Evolutionary conservation across 1,140 invertebrate species (phyloP), one percentile per base, ranked within the genome.

Genomic region (Drosophila subpulchrella): DNA sequence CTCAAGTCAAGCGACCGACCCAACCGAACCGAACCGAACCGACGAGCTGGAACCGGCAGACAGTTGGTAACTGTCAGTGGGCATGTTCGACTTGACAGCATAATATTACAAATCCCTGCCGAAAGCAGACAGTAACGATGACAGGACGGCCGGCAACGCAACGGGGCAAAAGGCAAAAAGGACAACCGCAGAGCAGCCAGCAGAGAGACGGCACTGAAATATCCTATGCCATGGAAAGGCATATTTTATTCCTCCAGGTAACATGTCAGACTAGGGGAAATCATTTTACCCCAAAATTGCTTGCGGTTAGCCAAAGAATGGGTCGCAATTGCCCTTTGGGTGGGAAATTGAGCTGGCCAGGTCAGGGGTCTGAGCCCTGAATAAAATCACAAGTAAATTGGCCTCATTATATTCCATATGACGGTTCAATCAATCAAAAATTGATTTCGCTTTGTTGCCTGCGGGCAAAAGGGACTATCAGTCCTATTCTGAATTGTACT

Each of bases 21-120:
- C 7, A 50, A 44, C 15, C 24, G n/a, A 34, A 32, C 30, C 1
- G 30, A 34, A 51, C 30, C 81, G 57, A 72, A 77, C 65, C 66
- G 73, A 58, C 66, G 73, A 61, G 60, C 61, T 63, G 60, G 60
- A 63, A 75, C 61, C 78, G 73, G 66, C 62, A 80, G 81, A 81
- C 82, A 85, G 78, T 85, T 81, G 81, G 63, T 85, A 85, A 84
- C 85, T 89, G 84, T 89, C 85, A 89, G 78, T 89, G 84, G 81
- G 85, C 85, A 89, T 89, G 85, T 90, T 81, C 72, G 81, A 84
- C 84, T 81, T 90, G 85, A 90, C 85, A 90, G 85, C 84, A 89
- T 90, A 89, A 89, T 89, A 90, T 90, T 84, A 89, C 85, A 84
- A 84, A 90, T 84, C 82, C 82, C 82, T 86, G 82, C 82, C 78